Evolutionary conservation across 2,113 vertebrate species (phyloP).

Genomic region (Deroptyus accipitrinus): DNA sequence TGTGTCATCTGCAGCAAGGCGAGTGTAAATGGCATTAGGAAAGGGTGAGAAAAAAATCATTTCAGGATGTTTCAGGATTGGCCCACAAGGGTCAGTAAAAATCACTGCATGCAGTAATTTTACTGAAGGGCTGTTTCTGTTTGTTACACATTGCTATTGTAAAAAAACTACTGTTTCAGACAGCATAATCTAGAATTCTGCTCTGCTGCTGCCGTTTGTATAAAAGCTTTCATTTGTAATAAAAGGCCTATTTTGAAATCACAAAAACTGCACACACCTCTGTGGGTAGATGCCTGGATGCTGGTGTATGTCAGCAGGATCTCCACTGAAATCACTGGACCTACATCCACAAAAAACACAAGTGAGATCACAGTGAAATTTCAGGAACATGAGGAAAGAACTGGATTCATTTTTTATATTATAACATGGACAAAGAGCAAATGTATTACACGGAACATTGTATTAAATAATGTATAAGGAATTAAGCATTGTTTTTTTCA

Average conservation of each 20-base stretch:
- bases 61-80: neutral
- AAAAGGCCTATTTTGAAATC: neutral
- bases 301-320: neutral
- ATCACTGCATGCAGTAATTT: neutral
- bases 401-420: neutral
- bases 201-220: neutral
- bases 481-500: neutral
- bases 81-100: neutral
- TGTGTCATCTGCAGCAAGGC: neutral
- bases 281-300: neutral
- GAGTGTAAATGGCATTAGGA: neutral
- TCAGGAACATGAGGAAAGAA: neutral
- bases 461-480: neutral
- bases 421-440: neutral
- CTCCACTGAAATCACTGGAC: neutral
- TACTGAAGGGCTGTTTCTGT: neutral
- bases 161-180: neutral
- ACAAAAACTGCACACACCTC: neutral
- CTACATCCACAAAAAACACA: neutral
- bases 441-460: neutral
- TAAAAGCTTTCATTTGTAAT: neutral
- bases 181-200: neutral
- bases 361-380: neutral
- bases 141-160: neutral
- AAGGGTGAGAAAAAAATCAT: neutral